Percentiles rank a stretch among this genome's conserved stretches.
Evolutionary conservation across 2,888 invertebrate species (phyloP).

Genomic region (Trichacis sp.): DNA sequence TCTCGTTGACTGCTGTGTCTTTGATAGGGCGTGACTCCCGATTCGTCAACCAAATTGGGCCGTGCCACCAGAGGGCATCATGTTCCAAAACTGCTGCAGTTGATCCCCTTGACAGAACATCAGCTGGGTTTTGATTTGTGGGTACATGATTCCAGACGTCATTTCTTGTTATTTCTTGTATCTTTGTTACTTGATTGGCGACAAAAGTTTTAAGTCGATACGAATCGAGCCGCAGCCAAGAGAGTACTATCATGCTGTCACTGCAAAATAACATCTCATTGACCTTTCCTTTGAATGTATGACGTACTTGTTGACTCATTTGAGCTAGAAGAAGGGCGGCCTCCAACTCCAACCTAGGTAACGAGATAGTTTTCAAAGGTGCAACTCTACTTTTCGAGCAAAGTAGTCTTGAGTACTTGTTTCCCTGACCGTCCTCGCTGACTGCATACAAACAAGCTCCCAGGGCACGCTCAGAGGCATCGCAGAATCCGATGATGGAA

Average conservation of each 20-base stretch:
- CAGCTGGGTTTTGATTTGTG: constrained; percentile 38
- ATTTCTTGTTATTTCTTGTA: constrained; percentile 15
- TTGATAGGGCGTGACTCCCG: too few species aligned
- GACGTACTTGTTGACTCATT: constrained; percentile 4
- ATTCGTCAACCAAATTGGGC: constrained; percentile 37
- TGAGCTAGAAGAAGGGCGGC: constrained; percentile 28
- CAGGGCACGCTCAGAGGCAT: constrained; percentile 45
- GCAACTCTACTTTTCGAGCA: constrained; percentile 39
- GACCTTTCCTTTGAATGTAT: constrained; percentile 16
- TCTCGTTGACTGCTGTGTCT: too few species aligned
- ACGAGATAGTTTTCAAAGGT: constrained; percentile 25
- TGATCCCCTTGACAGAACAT: constrained; percentile 30
- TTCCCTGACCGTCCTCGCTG: neutral
- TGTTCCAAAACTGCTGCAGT: constrained; percentile 3
- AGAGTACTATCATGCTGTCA: constrained; percentile 30
- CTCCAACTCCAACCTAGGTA: constrained; percentile 29
- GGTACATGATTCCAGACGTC: constrained; percentile 30
- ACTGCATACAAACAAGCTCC: constrained; percentile 46
- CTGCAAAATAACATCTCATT: constrained; percentile 21
- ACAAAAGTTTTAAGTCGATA: constrained; percentile 29
- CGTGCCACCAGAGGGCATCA: constrained; percentile 29
- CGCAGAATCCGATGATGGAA: constrained; percentile 43
- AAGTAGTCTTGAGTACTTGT: constrained; percentile 3
- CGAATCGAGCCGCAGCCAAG: constrained; percentile 24
- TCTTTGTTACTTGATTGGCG: constrained; percentile 28